Evolutionary conservation across 2,113 vertebrate genomes (phyloP), one percentile per base, ranked within the genome.

Genomic region (Piprites chloris): DNA sequence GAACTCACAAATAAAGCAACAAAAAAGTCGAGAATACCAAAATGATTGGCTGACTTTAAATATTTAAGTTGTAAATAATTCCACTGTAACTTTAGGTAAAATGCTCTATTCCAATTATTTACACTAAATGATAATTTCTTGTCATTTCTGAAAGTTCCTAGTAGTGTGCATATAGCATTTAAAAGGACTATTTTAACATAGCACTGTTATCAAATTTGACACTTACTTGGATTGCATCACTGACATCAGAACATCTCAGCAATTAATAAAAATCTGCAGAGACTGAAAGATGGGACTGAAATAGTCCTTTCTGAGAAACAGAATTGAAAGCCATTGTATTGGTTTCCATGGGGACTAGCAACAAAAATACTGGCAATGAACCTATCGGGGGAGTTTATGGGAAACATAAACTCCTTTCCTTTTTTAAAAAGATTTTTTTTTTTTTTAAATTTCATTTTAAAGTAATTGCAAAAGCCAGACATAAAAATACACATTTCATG

Each of bases 311-410:
- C 67, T 82, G 65, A 61, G 62, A 74, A 88, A 56, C 19, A 67
- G 12, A 49, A 86, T 50, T 91, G 69, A 79, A 86, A 90, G 27
- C 20, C 24, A 26, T 81, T 85, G 35, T 78, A 23, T 76, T 68
- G 37, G 68, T 96, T 95, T 89, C 92, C 72, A 84, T 82, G 65
- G 85, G 67, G 56, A 78, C 49, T 47, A 69, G n/a, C 27, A 94
- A 90, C 46, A 90, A 94, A 94, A 96, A 90, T 94, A 82, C 50
- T 96, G 89, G 56, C 85, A 81, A 41, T 50, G 62, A 87, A 90
- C 44, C 53, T 87, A 20, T 41, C 12, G 1, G 23, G 28, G 75
- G 65, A 69, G 30, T 87, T 93, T 44, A 79, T 89, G 35, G 61
- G 55, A 91, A 94, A 72, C 19, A 17, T 41, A 27, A 33, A 68